These are phyloP conservation scores for Andrena praecox DNA, from an alignment of 2,888 invertebrate genomes.

Conservation along the genomic window DNA sequence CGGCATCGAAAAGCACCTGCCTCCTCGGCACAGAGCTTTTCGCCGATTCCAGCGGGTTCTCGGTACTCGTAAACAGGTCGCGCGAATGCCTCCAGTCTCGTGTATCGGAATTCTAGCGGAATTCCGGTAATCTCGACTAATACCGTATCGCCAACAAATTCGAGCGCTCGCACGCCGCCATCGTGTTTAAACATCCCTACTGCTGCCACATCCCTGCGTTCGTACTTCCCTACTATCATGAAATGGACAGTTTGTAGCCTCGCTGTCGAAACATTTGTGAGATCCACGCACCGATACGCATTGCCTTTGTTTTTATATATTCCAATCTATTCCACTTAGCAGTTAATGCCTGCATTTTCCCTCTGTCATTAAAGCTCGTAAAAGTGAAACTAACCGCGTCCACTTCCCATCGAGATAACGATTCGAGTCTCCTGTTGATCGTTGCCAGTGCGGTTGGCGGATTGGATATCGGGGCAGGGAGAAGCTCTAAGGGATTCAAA, in stretches of 20 bases:
- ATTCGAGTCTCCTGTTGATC: constrained; percentile 17
- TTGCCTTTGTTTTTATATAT: too few species aligned
- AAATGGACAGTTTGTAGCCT: background rate
- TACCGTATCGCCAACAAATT: constrained; percentile 16
- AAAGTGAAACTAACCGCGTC: constrained; percentile 24
- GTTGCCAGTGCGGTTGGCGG: constrained; percentile 18
- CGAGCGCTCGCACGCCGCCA: background rate
- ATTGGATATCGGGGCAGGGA: background rate
- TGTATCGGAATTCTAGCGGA: background rate
- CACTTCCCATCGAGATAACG: background rate
- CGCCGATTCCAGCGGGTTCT: constrained; percentile 27
- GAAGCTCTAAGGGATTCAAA: background rate
- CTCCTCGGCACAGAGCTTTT: constrained; percentile 20
- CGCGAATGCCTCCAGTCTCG: background rate
- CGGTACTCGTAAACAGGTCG: constrained; percentile 21
- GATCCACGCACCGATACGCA: too few species aligned
- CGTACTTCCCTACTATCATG: too few species aligned
- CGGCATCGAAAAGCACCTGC: constrained; percentile 35
- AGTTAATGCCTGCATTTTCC: background rate
- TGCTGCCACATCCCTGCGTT: background rate
- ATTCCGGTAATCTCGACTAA: constrained; percentile 25
- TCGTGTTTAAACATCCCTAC: background rate
- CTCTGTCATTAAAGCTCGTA: background rate
- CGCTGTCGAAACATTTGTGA: background rate
- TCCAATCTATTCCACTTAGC: background rate